Evolutionary conservation across 2,113 vertebrate genomes (phyloP), one percentile per base, ranked within the genome.

Genomic region (Reinhardtius hippoglossoides): DNA sequence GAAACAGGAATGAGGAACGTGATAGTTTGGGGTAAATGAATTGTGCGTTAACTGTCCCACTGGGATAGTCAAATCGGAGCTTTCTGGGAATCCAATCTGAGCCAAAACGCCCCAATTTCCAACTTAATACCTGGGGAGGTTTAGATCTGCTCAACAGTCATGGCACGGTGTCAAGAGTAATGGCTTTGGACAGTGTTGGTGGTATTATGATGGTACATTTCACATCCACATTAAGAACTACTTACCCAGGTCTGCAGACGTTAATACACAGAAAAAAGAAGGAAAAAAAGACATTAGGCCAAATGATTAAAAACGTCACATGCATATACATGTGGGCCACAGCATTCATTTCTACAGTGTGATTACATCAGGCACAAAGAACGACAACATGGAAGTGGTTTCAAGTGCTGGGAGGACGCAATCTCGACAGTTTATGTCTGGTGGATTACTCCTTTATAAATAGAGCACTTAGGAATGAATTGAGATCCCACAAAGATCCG

Each of bases 241-340:
- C 93, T 93, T 76, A 93, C 92, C 90, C 89, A 68, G 90, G 82
- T 86, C 92, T 94, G 92, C 74, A 82, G 82, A 90, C 67, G 71
- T 44, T 70, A 59, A 88, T 31, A 69, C 24, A 84, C 8, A 76
- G 61, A 31, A 31, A 31, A 31, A 31, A 88, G 84, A 80, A 21
- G 87, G 87, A 87, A 8, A n/a, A 31, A 26, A 85, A 69, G 21
- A 82, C 20, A 81, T 77, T 71, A 86, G 80, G 67, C 44, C 4
- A 77, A 63, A 55, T 44, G 5, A 68, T 83, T 86, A 75, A 74
- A 73, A 85, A 24, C 37, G 7, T 64, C n/a, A 61, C 54, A 57
- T 62, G 57, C 63, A 74, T 37, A 74, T 23, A 69, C 20, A 20
- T 48, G 9, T 65, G 42, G 55, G 56, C 78, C 23, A 58, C 40